Percentiles rank a stretch among this genome's conserved stretches.
phyloP scores from a whole-genome alignment of 2,113 vertebrate species.

The Corythornis cristatus region DNA sequence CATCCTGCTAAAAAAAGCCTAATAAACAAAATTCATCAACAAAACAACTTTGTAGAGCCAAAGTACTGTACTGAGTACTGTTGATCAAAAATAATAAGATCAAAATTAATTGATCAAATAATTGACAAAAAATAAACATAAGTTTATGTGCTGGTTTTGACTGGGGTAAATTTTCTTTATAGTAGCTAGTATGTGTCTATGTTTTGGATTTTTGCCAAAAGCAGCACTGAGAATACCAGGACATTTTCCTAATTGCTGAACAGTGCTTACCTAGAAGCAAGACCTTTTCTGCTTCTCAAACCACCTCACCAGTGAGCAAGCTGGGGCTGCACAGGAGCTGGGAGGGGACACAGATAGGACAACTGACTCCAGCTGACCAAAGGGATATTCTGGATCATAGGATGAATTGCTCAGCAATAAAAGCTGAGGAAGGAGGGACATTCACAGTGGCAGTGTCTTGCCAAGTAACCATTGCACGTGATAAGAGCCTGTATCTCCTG shows the following conservation, averaged over 20 bases:
- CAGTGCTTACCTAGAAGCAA: not conserved
- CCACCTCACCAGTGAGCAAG: accelerated
- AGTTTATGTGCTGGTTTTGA: not conserved
- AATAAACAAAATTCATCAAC: not conserved
- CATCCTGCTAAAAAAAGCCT: not conserved
- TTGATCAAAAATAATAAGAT: no score
- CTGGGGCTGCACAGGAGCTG: not conserved
- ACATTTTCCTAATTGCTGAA: not conserved
- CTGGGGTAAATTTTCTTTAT: not conserved
- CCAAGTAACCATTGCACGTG: accelerated
- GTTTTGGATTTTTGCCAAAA: not conserved
- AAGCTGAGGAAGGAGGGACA: accelerated
- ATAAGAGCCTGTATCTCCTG: not conserved
- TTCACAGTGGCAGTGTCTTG: not conserved
- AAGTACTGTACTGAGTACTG: not conserved
- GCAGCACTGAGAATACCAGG: not conserved
- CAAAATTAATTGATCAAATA: no score
- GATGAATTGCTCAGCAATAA: not conserved
- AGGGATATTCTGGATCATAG: not conserved
- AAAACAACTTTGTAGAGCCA: not conserved
- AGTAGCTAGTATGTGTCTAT: not conserved
- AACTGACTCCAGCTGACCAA: not conserved
- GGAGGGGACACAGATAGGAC: not conserved
- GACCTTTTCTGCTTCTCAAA: not conserved
- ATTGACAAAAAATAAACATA: no score